Percentiles rank a stretch among this genome's conserved stretches.
These are phyloP conservation scores for Pseudococcus viburni DNA, from an alignment of 2,888 invertebrate genomes.

Conservation along the genomic window DNA sequence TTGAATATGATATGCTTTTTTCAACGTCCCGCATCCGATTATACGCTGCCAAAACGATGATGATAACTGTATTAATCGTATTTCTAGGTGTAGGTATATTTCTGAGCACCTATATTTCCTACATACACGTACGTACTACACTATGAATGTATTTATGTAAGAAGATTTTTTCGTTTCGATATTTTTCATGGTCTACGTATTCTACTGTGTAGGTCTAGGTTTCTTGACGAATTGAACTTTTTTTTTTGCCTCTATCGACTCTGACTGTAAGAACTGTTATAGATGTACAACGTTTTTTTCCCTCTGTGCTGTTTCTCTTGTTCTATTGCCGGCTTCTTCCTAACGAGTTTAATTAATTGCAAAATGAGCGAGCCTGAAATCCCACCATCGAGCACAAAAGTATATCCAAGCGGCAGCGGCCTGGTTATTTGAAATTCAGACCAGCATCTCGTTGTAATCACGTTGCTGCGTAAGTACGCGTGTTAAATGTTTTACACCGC, in stretches of 20 bases:
- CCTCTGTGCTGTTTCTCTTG: background rate
- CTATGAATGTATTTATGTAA: background rate
- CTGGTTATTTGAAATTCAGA: slow-evolving; percentile 48
- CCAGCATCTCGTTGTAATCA: slow-evolving; percentile 37
- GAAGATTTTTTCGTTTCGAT: background rate
- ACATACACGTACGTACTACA: background rate
- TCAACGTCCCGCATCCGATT: slow-evolving; percentile 11
- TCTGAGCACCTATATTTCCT: slow-evolving; percentile 7
- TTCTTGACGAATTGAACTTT: background rate
- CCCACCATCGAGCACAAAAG: slow-evolving; percentile 30
- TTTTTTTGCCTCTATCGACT: background rate
- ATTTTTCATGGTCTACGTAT: slow-evolving; percentile 11
- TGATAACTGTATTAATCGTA: slow-evolving; percentile 32
- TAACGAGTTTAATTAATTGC: slow-evolving; percentile 47
- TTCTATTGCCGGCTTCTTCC: background rate
- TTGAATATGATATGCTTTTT: slow-evolving; percentile 1
- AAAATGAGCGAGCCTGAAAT: slow-evolving; percentile 33
- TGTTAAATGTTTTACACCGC: slow-evolving; percentile 54
- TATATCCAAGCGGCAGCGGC: background rate
- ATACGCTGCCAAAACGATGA: slow-evolving; percentile 5
- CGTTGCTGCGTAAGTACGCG: slow-evolving; percentile 30
- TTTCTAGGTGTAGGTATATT: background rate
- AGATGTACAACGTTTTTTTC: background rate
- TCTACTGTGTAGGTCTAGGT: background rate
- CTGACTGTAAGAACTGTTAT: background rate